Evolutionary conservation across 2,888 invertebrate genomes (phyloP).

Genomic region (Norana najaformis): DNA sequence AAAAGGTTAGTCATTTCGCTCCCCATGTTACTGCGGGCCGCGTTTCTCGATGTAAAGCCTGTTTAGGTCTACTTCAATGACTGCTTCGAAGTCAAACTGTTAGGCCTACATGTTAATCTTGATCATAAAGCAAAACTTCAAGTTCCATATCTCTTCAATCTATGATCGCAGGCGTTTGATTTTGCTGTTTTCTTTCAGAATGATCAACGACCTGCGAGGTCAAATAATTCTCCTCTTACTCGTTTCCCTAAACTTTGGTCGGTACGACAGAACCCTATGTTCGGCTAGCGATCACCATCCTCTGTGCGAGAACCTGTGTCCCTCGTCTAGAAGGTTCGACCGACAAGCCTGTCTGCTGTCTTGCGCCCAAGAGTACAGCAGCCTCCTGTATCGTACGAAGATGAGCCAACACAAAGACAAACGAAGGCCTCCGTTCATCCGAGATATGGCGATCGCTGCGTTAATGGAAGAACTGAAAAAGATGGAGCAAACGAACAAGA

Average conservation of each 20-base stretch:
- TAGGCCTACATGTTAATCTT: too few species aligned
- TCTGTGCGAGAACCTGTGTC: background rate
- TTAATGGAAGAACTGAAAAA: background rate
- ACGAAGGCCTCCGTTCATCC: background rate
- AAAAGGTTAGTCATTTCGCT: too few species aligned
- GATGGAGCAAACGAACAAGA: background rate
- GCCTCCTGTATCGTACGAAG: conserved; percentile 16
- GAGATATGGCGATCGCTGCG: background rate
- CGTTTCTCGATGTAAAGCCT: too few species aligned
- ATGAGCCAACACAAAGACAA: background rate
- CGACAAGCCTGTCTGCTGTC: conserved; percentile 15
- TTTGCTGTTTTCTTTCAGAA: background rate
- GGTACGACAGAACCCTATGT: background rate
- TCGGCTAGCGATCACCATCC: background rate
- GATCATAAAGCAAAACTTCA: too few species aligned
- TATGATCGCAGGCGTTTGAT: too few species aligned
- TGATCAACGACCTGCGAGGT: background rate
- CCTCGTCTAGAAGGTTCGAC: background rate
- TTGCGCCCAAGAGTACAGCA: conserved; percentile 17
- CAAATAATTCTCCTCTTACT: background rate
- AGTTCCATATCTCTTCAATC: too few species aligned
- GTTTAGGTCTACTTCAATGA: too few species aligned
- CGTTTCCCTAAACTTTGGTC: background rate
- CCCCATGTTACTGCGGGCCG: too few species aligned
- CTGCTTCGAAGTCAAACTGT: too few species aligned